phyloP scores from a whole-genome alignment of 2,113 vertebrate genomes.

The Embiotoca jacksoni region DNA sequence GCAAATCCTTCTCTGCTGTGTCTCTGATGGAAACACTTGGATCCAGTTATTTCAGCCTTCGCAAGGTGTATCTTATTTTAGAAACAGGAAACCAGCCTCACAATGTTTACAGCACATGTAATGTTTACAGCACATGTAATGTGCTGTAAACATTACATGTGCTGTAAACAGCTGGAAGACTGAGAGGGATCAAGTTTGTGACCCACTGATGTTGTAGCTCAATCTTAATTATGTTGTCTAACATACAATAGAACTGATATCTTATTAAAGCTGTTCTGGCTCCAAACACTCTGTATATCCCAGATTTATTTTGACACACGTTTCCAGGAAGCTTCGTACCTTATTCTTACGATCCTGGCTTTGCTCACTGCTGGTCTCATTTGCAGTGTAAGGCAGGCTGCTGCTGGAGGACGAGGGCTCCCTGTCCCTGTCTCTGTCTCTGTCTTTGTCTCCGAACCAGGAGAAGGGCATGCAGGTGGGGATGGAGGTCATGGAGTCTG shows the following conservation, averaged over 20 bases:
- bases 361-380: conserved; percentile 83
- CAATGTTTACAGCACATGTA: too few relatives aligned
- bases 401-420: conserved; percentile 87
- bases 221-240: not conserved
- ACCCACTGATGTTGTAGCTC: not conserved
- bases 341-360: conserved; percentile 89
- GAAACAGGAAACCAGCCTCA: conserved; percentile 1
- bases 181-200: conserved; percentile 10
- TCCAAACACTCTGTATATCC: not conserved
- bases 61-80: conserved; percentile 17
- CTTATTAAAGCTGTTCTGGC: not conserved
- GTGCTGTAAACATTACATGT: too few relatives aligned
- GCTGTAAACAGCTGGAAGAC: not conserved
- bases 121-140: too few relatives aligned
- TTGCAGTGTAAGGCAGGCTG: conserved; percentile 83
- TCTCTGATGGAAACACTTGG: conserved; percentile 48
- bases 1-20: conserved; percentile 30
- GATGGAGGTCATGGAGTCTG: conserved; percentile 90
- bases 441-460: conserved; percentile 93
- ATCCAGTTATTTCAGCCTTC: conserved; percentile 31
- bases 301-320: not conserved
- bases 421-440: conserved; percentile 83
- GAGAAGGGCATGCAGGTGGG: conserved; percentile 95
- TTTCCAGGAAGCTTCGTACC: conserved; percentile 72
- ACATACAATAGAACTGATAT: not conserved